A percentile compares a stretch with the other conserved stretches of the same genome.
phyloP scores from a whole-genome alignment of 2,113 vertebrate genomes.

The Pelecanoides urinatrix region DNA sequence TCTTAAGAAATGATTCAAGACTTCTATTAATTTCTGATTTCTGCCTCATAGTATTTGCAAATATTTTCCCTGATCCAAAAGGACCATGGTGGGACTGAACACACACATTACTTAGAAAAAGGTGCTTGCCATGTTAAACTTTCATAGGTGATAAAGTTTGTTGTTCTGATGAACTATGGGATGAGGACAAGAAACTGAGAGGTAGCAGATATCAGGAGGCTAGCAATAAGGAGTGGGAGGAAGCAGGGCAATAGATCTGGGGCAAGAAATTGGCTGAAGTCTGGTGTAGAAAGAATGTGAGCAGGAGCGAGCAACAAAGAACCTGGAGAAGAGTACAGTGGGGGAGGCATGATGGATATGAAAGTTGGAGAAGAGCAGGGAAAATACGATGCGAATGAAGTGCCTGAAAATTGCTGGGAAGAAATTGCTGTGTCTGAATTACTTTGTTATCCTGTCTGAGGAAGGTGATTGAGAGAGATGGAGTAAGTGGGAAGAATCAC shows the following conservation, averaged over 20 bases:
- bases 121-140: background rate
- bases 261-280: background rate
- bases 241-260: background rate
- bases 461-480: background rate
- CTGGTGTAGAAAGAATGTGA: background rate
- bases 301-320: background rate
- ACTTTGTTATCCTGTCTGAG: background rate
- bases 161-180: background rate
- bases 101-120: background rate
- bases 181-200: background rate
- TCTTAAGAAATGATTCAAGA: background rate
- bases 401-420: background rate
- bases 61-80: background rate
- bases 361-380: background rate
- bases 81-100: background rate
- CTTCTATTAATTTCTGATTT: background rate
- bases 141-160: background rate
- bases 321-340: background rate
- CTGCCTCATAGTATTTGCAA: background rate
- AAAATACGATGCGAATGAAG: background rate
- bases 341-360: rapidly evolving
- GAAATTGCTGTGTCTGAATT: background rate
- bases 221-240: background rate
- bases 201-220: background rate
- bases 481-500: background rate